Percentiles rank a stretch among this genome's conserved stretches.
Evolutionary conservation across 2,113 vertebrate genomes (phyloP).

Genomic region (Notarius lentiginosus): DNA sequence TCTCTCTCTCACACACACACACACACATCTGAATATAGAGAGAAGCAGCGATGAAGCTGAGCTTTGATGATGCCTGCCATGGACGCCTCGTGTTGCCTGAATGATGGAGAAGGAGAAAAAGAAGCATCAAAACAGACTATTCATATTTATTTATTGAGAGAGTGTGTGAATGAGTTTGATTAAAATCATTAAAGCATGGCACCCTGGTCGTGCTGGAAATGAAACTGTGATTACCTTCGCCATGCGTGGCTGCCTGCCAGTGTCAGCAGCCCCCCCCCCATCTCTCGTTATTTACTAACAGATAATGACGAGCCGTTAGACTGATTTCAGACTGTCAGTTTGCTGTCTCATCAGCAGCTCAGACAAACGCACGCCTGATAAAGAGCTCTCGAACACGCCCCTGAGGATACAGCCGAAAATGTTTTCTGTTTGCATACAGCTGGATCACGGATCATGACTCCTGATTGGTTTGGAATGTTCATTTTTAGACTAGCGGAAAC

Average conservation of each 20-base stretch:
- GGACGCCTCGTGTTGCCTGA: constrained; percentile 1
- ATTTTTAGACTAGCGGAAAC: not conserved
- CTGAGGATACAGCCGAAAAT: not conserved
- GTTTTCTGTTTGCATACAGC: not conserved
- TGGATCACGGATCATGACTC: not conserved
- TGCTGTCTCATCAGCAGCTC: constrained; percentile 44
- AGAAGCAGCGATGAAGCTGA: not conserved
- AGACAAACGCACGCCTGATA: constrained; percentile 19
- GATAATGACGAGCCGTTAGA: constrained; percentile 51
- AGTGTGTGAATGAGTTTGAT: constrained; percentile 58
- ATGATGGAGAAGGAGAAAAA: constrained; percentile 15
- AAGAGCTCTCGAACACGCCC: not conserved
- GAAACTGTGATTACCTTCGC: constrained; percentile 55
- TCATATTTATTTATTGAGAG: constrained; percentile 58
- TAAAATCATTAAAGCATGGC: constrained; percentile 60
- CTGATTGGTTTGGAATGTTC: not conserved
- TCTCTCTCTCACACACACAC: constrained; percentile 8
- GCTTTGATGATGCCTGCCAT: constrained; percentile 45
- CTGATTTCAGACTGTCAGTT: constrained; percentile 49
- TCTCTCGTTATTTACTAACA: constrained; percentile 44
- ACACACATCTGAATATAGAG: constrained; percentile 8
- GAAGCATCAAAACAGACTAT: constrained; percentile 49
- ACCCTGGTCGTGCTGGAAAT: constrained; percentile 46
- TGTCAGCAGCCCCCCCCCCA: not conserved
- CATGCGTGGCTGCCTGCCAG: constrained; percentile 51